Percentiles rank a stretch among this genome's conserved stretches.
Conservation (phyloP, 2,113 vertebrate species). For the Pao palembangensis region DNA sequence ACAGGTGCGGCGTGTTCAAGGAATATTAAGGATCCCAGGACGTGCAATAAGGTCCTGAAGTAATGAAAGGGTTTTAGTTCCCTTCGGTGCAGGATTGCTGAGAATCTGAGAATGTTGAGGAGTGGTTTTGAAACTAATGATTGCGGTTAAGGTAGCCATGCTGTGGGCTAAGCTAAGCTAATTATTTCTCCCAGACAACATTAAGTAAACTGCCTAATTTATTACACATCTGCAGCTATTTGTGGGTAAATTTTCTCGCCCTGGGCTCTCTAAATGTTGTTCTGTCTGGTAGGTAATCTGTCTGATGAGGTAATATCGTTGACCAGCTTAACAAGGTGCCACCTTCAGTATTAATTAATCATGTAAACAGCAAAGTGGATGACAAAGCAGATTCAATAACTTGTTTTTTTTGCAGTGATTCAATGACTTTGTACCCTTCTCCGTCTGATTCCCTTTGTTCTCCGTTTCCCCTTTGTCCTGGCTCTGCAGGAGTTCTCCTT, state of each 20-base stretch:
- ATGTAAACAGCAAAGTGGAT: conserved; percentile 45
- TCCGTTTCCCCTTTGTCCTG: conserved; percentile 13
- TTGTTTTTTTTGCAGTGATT: conserved; percentile 20
- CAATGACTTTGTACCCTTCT: conserved; percentile 43
- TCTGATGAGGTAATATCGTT: conserved; percentile 49
- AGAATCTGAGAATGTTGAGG: too few relatives aligned
- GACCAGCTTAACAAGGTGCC: conserved; percentile 52
- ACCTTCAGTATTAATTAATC: conserved; percentile 53
- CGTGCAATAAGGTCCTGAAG: too few relatives aligned
- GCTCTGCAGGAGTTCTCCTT: conserved; percentile 89
- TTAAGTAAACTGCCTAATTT: conserved; percentile 5
- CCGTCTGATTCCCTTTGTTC: conserved; percentile 24
- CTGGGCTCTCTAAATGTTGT: conserved; percentile 5
- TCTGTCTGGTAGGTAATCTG: conserved; percentile 23
- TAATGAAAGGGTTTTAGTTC: too few relatives aligned
- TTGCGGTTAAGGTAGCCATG: not conserved
- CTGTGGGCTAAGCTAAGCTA: conserved; percentile 4
- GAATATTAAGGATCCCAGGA: too few relatives aligned
- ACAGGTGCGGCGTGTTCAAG: not conserved
- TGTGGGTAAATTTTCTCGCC: conserved; percentile 4
- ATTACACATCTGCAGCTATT: conserved; percentile 4
- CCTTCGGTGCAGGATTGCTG: not conserved
- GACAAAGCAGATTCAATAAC: conserved; percentile 25
- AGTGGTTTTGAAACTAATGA: not conserved
- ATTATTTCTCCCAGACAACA: conserved; percentile 19